These are phyloP conservation scores for Drosophila prosaltans DNA, from an alignment of 1,140 invertebrate species.

Conservation along the genomic window DNA sequence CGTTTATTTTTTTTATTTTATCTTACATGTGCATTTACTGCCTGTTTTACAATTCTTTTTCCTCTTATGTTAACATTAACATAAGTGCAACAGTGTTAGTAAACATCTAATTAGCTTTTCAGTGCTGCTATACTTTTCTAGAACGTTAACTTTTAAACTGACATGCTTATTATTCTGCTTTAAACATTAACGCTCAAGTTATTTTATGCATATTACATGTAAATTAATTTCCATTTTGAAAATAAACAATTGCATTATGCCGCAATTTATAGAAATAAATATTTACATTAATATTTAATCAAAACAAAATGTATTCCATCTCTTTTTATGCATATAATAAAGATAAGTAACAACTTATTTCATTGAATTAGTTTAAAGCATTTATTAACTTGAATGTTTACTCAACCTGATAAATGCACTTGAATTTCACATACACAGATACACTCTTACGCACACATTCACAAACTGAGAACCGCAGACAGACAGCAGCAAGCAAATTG, in stretches of 20 bases:
- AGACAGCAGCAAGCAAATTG: conserved; percentile 55
- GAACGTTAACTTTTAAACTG: too few relatives aligned
- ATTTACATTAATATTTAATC: conserved; percentile 55
- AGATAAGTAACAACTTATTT: conserved; percentile 25
- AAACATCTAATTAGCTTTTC: too few relatives aligned
- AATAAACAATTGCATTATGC: conserved; percentile 31
- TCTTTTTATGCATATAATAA: conserved; percentile 16
- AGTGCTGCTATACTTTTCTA: too few relatives aligned
- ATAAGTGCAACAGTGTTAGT: too few relatives aligned
- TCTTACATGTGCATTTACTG: too few relatives aligned
- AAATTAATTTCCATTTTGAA: conserved; percentile 20
- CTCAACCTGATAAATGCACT: conserved; percentile 56
- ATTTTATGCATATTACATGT: neutral
- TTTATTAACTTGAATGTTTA: conserved; percentile 30
- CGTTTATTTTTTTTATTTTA: too few relatives aligned
- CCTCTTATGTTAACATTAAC: too few relatives aligned
- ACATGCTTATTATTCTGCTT: too few relatives aligned
- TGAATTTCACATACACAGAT: conserved; percentile 49
- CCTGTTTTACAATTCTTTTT: too few relatives aligned
- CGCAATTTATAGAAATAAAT: conserved; percentile 37
- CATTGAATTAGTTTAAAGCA: conserved; percentile 2
- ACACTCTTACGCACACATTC: conserved; percentile 28
- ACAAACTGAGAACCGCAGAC: conserved; percentile 16
- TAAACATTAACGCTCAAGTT: neutral
- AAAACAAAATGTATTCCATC: conserved; percentile 33